These are phyloP conservation scores for Tupaia chinensis DNA, from an alignment of 2,113 vertebrate genomes.

Conservation along the genomic window DNA sequence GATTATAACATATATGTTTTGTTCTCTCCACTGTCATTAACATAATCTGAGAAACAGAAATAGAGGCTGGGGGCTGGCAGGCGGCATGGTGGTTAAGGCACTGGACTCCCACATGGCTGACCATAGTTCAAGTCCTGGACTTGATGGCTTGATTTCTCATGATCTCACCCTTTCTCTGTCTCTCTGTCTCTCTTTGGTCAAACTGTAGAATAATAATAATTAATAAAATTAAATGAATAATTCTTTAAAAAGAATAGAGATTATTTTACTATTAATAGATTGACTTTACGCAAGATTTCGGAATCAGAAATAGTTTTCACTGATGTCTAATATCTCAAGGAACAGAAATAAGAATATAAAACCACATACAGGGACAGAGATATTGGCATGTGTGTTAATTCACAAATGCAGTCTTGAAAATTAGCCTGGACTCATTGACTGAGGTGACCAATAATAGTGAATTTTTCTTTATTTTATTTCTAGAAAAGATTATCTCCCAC, in stretches of 20 bases:
- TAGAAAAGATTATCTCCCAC: neutral
- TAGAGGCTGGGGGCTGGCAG: neutral
- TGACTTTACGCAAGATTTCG: conserved; percentile 26
- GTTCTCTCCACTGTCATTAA: conserved; percentile 49
- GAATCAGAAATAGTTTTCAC: conserved; percentile 41
- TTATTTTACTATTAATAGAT: conserved; percentile 13
- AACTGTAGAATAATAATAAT: no score
- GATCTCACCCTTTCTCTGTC: no score
- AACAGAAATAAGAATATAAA: conserved; percentile 51
- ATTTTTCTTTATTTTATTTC: conserved; percentile 55
- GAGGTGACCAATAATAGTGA: neutral
- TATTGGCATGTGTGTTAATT: neutral
- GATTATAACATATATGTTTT: conserved; percentile 51
- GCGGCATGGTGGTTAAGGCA: no score
- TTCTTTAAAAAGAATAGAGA: no score
- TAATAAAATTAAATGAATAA: no score
- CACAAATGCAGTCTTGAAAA: conserved; percentile 16
- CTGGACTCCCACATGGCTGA: no score
- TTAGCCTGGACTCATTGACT: neutral
- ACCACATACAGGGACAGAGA: neutral
- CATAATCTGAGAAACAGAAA: neutral
- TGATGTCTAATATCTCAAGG: neutral
- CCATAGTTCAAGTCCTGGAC: no score
- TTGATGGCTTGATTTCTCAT: no score
- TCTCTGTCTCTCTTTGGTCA: no score